phyloP scores from a whole-genome alignment of 2,888 invertebrate species.

The Cybosia mesomella region DNA sequence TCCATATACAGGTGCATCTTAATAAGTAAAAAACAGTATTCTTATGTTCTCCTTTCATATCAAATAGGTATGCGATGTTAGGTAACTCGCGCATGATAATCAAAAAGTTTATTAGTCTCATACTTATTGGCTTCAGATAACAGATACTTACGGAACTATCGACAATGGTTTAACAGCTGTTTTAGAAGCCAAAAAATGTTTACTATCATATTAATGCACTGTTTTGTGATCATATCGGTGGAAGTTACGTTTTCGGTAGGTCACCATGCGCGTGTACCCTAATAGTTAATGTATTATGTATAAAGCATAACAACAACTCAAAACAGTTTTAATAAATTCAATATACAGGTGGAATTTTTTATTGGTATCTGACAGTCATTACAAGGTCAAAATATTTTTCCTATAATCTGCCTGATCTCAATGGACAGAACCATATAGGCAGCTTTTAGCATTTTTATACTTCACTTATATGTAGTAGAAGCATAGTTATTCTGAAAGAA shows the following conservation, averaged over 20 bases:
- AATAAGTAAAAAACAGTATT: background rate
- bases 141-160: background rate
- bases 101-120: background rate
- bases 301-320: conserved; percentile 49
- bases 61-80: background rate
- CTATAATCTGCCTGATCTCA: too few species aligned
- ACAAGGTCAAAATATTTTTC: background rate
- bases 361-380: background rate
- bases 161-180: background rate
- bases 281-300: background rate
- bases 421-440: too few species aligned
- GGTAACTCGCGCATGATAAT: background rate
- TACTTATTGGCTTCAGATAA: background rate
- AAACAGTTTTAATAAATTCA: conserved; percentile 23
- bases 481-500: too few species aligned
- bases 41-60: background rate
- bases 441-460: too few species aligned
- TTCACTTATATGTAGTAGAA: too few species aligned
- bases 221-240: background rate
- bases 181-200: background rate
- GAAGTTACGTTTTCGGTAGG: background rate
- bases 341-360: conserved; percentile 3
- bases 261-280: conserved; percentile 32
- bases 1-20: background rate
- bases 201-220: background rate